Percentiles rank a stretch among this genome's conserved stretches.
Evolutionary conservation across 2,113 vertebrate species (phyloP).

Genomic region (Synodontis membranacea): DNA sequence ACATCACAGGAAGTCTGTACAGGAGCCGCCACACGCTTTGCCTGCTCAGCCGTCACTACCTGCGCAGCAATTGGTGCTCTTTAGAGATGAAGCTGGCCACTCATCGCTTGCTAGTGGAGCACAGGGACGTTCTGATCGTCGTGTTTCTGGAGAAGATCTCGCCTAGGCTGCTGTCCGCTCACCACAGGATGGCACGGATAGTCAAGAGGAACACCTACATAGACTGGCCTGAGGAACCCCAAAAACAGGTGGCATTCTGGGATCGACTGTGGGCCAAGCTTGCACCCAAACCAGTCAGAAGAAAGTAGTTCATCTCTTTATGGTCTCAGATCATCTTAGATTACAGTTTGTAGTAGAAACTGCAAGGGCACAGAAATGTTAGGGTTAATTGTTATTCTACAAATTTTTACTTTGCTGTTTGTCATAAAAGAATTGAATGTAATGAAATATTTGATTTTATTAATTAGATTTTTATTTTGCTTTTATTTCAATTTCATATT

Average conservation of each 20-base stretch:
- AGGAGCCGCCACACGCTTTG: background rate
- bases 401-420: background rate
- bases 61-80: background rate
- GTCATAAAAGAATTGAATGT: no score
- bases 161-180: background rate
- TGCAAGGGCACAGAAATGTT: background rate
- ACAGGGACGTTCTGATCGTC: background rate
- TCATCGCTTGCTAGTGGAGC: background rate
- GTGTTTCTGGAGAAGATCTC: slow-evolving; percentile 9
- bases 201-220: slow-evolving; percentile 3
- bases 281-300: background rate
- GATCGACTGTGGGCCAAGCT: background rate
- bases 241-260: background rate
- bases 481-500: background rate
- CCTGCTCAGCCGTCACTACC: background rate
- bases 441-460: no score
- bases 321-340: background rate
- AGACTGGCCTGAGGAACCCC: background rate
- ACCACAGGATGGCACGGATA: background rate
- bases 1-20: background rate
- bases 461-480: background rate
- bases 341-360: background rate
- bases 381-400: background rate
- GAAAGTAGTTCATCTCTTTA: no score
- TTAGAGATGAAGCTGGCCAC: slow-evolving; percentile 14